A percentile compares a stretch with the other conserved stretches of the same genome.
Evolutionary conservation across 2,113 vertebrate species (phyloP).

Genomic region (Brienomyrus longianalis): DNA sequence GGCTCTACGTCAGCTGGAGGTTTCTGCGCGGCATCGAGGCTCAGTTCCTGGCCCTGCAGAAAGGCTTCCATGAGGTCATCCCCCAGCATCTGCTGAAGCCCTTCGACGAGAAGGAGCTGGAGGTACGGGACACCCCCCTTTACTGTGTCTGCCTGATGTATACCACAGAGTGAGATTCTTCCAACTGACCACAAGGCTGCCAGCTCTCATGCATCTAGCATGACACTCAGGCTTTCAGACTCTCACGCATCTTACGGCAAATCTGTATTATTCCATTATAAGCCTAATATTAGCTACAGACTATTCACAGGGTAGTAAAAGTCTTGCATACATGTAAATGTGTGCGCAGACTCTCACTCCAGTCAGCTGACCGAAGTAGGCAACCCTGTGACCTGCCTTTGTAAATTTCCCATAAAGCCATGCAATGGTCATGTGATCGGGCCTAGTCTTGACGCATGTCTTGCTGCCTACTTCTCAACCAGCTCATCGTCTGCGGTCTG

Average conservation of each 20-base stretch:
- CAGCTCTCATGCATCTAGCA: not conserved
- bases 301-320: no score
- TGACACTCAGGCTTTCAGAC: not conserved
- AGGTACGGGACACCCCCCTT: conserved; percentile 61
- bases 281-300: no score
- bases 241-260: not conserved
- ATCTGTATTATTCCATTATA: not conserved
- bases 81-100: conserved; percentile 95
- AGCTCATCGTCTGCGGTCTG: conserved; percentile 95
- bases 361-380: not conserved
- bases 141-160: not conserved
- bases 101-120: conserved; percentile 96
- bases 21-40: conserved; percentile 96
- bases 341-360: not conserved
- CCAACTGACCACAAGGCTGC: not conserved
- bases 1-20: conserved; percentile 98
- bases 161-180: not conserved
- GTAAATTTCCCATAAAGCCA: not conserved
- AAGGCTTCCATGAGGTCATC: conserved; percentile 98
- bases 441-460: not conserved
- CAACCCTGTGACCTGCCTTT: not conserved
- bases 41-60: conserved; percentile 95
- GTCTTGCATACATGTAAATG: not conserved
- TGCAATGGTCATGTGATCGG: not conserved
- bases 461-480: conserved; percentile 23